Conservation (phyloP, 2,113 vertebrate genomes). For the Anhinga anhinga region DNA sequence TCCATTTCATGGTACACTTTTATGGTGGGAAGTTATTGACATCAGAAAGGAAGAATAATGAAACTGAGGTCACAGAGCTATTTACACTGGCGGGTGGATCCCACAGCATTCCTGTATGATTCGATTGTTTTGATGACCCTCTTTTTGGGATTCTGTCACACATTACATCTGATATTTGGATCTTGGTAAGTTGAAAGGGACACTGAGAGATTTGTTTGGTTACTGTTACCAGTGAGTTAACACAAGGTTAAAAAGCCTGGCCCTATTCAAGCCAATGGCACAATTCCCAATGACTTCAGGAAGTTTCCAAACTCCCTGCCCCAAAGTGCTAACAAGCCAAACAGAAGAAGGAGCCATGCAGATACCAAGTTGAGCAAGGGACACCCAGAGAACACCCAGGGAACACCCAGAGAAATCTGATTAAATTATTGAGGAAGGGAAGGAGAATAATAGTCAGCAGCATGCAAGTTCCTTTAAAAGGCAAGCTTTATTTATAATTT, state of each 20-base stretch:
- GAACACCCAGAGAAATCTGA: not conserved
- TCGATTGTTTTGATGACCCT: slow-evolving; percentile 53
- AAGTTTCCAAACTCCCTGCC: slow-evolving; percentile 9
- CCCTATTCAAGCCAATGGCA: not conserved
- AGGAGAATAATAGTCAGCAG: not conserved
- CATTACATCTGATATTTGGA: slow-evolving; percentile 50
- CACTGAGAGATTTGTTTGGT: slow-evolving; percentile 27
- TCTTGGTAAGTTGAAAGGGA: slow-evolving; percentile 48
- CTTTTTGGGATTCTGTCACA: slow-evolving; percentile 56
- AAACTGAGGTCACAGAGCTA: slow-evolving; percentile 51
- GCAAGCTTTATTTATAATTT: not conserved
- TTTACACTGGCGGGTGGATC: slow-evolving; percentile 59
- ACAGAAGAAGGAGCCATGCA: not conserved
- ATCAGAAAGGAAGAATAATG: slow-evolving; percentile 54
- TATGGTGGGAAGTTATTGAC: slow-evolving; percentile 56
- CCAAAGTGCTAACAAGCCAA: not conserved
- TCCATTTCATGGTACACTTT: slow-evolving; percentile 39
- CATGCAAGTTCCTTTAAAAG: not conserved
- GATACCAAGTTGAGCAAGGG: not conserved
- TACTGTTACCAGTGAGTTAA: slow-evolving; percentile 18
- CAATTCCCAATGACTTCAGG: not conserved
- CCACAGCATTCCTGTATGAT: slow-evolving; percentile 57
- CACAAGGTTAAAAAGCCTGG: slow-evolving; percentile 15
- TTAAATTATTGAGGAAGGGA: not conserved
- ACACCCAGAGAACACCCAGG: not conserved